Evolutionary conservation across 35 echinoderm and acorn worm genomes (phyloP).

Genomic region (Heliocidaris erythrogramma): DNA sequence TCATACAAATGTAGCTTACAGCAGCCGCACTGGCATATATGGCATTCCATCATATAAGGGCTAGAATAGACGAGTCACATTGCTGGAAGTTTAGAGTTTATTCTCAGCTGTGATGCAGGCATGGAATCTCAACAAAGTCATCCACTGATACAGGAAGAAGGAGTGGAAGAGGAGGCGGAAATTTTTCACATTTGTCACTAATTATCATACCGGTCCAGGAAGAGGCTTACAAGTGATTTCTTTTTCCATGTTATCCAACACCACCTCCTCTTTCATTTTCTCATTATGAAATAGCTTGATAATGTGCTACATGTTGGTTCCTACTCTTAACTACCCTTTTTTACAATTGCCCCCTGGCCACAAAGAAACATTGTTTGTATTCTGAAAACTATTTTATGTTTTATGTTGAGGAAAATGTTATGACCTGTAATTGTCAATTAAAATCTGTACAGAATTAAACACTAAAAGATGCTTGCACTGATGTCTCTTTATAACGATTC

Average conservation of each 20-base stretch:
- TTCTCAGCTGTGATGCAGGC: conserved; percentile 9
- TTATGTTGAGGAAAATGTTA: too few relatives aligned
- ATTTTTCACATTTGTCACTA: conserved; percentile 15
- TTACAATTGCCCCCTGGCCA: too few relatives aligned
- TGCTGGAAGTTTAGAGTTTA: conserved; percentile 37
- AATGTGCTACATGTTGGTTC: too few relatives aligned
- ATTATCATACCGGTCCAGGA: background rate
- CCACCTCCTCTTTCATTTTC: background rate
- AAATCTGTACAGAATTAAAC: too few relatives aligned
- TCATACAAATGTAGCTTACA: background rate
- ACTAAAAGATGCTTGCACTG: too few relatives aligned
- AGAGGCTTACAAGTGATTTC: background rate
- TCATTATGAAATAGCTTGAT: too few relatives aligned
- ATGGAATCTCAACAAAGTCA: background rate
- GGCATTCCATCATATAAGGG: conserved; percentile 40
- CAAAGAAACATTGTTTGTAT: too few relatives aligned
- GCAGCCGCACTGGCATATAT: background rate
- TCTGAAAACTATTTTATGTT: too few relatives aligned
- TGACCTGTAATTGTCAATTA: too few relatives aligned
- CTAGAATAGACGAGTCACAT: background rate
- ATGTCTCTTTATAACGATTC: too few relatives aligned
- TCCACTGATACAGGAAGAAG: conserved; percentile 5
- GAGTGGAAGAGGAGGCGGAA: background rate
- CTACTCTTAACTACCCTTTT: too few relatives aligned
- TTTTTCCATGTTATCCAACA: background rate